Evolutionary conservation across 2,888 invertebrate genomes (phyloP), one percentile per base, ranked within the genome.

Genomic region (Cotesia congregata): DNA sequence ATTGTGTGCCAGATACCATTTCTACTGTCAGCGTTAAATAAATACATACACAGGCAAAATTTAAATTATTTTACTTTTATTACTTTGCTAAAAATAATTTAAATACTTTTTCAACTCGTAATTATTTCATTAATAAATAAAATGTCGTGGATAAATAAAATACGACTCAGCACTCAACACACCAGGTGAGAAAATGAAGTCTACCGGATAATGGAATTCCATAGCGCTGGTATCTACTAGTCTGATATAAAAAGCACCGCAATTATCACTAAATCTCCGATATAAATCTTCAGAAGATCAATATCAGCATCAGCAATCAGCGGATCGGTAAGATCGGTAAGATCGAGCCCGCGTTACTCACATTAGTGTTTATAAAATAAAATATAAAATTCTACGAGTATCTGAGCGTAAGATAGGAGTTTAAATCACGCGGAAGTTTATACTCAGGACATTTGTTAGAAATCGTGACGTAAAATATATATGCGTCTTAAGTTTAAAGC

Each of bases 211-310:
- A 12, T 40, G 74, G 68, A 69, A 74, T 74, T 74, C 40, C 61
- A 15, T 61, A 12, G 40, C 62, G 40, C 7, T 39, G 40, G 61
- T 20, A 59, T 3, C 59, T 50, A 50, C 50, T 7, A 50, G 7
- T 7, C 50, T 50, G 50, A 50, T 7, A 12, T 41, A 68, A 74
- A 41, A 68, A 68, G 12, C 6, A 17, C 62, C 20, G 68, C 61
- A 74, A 74, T 74, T 74, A 74, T 68, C 62, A 60, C 68, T 20
- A 68, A 74, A 74, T 74, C 74, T 41, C 7, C 12, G 60, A 72
- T 72, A 50, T 1, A 12, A 72, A 62, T 62, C 71, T 7, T 39
- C 17, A 39, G 70, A 65, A 64, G 72, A 72, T 72, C 65, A 12
- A 72, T 72, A 72, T 72, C 65, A 64, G 50, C 3, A 9, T 50